Evolutionary conservation across 2,797 vertebrate genomes (phyloP), one percentile per base, ranked within the genome.

Genomic region (Oreortyx pictus): DNA sequence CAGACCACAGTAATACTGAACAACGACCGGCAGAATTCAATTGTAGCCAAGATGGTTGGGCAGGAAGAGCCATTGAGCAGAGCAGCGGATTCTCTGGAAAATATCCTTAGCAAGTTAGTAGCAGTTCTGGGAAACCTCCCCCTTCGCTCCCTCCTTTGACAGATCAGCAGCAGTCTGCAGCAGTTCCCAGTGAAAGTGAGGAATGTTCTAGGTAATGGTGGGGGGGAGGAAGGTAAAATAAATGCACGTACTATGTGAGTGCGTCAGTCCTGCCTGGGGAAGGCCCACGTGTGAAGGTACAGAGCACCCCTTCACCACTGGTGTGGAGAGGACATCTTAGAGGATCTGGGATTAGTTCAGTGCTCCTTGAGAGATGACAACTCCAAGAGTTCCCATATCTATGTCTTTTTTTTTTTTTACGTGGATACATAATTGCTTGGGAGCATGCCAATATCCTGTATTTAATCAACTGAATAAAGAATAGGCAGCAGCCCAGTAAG

Each of bases 1-100:
- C 99, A 99, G 97, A 99, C 99, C 88, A 99, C 99, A 31, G 99
- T 99, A 78, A 99, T 99, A 76, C 98, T 99, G 95, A 99, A 99
- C 97, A 98, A 98, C 84, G 99, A 99, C 93, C 97, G 98, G 56
- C 97, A 98, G 60, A 98, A 96, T 79, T 97, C 98, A 31, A 95
- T 98, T 64, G 97, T 98, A 87, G 97, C 98, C 97, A 99, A 99
- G 97, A 97, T 97, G 96, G 93, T 97, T 22, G 95, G 89, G 79
- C 98, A 98, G 50, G 99, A 99, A 90, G 99, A 99, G 81, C 97
- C 98, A 0, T 46, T 98, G 89, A 97, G 96, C 86, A 98, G 98
- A 80, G 96, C 98, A 31, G 96, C 98, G 4, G 98, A 98, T 94
- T 98, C 99, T 46, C 97, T 99, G 97, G 99, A 99, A 96, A 99